These are phyloP conservation scores for Mellilla xanthometata DNA, from an alignment of 2,888 invertebrate genomes.

Conservation along the genomic window DNA sequence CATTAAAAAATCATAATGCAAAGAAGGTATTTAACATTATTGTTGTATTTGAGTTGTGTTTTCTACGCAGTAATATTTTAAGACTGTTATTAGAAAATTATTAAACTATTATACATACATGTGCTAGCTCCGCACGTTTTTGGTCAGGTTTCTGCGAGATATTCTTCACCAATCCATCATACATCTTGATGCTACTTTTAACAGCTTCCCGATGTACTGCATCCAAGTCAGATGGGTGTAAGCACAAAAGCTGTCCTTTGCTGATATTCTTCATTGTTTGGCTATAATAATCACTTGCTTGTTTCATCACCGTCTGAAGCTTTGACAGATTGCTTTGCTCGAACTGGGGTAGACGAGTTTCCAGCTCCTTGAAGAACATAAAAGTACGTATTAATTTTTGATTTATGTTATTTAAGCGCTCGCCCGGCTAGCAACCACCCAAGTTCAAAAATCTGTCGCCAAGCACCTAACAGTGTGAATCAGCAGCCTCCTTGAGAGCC, in stretches of 20 bases:
- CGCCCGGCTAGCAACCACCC: too few relatives aligned
- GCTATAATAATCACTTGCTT: constrained; percentile 3
- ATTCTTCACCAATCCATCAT: constrained; percentile 6
- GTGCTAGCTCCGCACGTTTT: constrained; percentile 4
- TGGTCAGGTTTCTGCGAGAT: constrained; percentile 4
- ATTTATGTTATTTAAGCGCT: too few relatives aligned
- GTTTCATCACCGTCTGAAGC: constrained; percentile 1
- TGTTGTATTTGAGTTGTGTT: too few relatives aligned
- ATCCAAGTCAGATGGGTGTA: constrained; percentile 8
- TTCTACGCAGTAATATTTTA: too few relatives aligned
- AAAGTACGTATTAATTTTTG: neutral
- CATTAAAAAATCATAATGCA: too few relatives aligned
- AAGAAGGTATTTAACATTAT: too few relatives aligned
- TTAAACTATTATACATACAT: neutral
- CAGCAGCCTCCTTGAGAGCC: too few relatives aligned
- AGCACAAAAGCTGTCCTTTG: constrained; percentile 1
- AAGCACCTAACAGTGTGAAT: too few relatives aligned
- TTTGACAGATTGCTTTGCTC: constrained; percentile 15
- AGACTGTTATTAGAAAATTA: too few relatives aligned
- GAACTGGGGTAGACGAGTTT: constrained; percentile 6
- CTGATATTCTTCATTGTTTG: neutral
- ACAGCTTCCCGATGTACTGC: constrained; percentile 1
- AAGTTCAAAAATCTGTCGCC: too few relatives aligned
- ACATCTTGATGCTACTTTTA: neutral
- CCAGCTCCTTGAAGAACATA: constrained; percentile 9